A percentile compares a stretch with the other conserved stretches of the same genome.
These are phyloP conservation scores for Xanthostigma xanthostigma DNA, from an alignment of 2,888 invertebrate species.

Conservation along the genomic window DNA sequence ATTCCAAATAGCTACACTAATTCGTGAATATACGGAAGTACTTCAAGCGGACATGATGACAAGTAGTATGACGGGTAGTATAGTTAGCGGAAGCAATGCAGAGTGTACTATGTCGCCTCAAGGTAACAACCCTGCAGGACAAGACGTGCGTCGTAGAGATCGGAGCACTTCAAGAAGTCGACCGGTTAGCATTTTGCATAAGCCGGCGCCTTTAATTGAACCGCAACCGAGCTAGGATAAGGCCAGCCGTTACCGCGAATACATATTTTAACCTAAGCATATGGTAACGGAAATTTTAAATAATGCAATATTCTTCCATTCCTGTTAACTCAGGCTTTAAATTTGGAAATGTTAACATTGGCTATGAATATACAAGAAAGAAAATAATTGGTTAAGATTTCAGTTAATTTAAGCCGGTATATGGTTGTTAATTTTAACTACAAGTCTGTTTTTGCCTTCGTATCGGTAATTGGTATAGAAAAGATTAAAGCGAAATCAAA, in stretches of 20 bases:
- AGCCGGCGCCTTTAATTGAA: conserved; percentile 40
- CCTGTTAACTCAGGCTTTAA: too few species aligned
- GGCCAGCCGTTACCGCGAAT: conserved; percentile 11
- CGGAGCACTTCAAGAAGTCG: conserved; percentile 24
- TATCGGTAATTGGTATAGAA: too few species aligned
- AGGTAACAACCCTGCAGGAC: conserved; percentile 6
- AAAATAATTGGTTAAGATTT: too few species aligned
- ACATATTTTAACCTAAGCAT: too few species aligned
- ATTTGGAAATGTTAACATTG: too few species aligned
- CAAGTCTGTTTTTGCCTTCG: too few species aligned
- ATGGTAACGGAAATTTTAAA: too few species aligned
- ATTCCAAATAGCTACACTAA: conserved; percentile 82
- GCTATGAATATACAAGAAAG: too few species aligned
- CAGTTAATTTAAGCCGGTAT: too few species aligned
- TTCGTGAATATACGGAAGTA: conserved; percentile 74
- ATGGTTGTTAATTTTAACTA: too few species aligned
- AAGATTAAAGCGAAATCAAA: too few species aligned
- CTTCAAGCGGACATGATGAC: conserved; percentile 25
- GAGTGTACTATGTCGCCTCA: conserved; percentile 3
- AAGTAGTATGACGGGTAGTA: conserved; percentile 16
- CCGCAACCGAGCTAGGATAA: conserved; percentile 41
- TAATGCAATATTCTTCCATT: too few species aligned
- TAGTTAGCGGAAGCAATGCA: not conserved
- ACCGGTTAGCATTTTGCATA: conserved; percentile 35
- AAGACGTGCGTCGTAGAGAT: conserved; percentile 11